These are phyloP conservation scores for Patella vulgata DNA, from an alignment of 1,140 invertebrate species.

Conservation along the genomic window DNA sequence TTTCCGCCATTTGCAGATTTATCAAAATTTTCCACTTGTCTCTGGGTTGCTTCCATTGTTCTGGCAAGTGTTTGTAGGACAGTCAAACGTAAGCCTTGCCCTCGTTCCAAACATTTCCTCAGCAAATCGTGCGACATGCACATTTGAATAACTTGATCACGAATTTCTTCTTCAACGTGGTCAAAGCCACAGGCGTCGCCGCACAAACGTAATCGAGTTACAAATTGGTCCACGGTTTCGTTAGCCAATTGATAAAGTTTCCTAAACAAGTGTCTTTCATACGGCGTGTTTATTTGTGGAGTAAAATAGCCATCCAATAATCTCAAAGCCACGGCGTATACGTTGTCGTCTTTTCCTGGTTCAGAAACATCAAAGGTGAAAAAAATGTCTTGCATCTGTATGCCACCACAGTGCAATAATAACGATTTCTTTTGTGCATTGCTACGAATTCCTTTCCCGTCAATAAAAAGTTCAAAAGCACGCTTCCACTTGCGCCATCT, in stretches of 20 bases:
- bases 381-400: constrained; percentile 34
- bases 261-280: constrained; percentile 4
- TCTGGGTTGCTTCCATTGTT: background rate
- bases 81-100: background rate
- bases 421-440: constrained; percentile 26
- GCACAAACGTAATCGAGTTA: background rate
- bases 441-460: constrained; percentile 22
- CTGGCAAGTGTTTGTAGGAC: background rate
- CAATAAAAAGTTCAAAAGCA: constrained; percentile 20
- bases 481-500: constrained; percentile 26
- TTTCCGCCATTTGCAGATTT: too few relatives aligned
- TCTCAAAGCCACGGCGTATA: constrained; percentile 13
- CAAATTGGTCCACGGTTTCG: constrained; percentile 5
- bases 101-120: background rate
- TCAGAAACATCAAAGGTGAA: constrained; percentile 10
- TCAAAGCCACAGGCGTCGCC: constrained; percentile 6
- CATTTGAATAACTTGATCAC: constrained; percentile 5
- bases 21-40: background rate
- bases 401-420: constrained; percentile 28
- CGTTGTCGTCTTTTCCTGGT: constrained; percentile 15
- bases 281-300: constrained; percentile 18
- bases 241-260: background rate
- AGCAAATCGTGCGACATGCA: background rate
- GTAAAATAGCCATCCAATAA: constrained; percentile 22
- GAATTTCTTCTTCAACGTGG: background rate